Evolutionary conservation across 1,140 invertebrate species (phyloP), one percentile per base, ranked within the genome.

Genomic region (Drosophila arawakana): DNA sequence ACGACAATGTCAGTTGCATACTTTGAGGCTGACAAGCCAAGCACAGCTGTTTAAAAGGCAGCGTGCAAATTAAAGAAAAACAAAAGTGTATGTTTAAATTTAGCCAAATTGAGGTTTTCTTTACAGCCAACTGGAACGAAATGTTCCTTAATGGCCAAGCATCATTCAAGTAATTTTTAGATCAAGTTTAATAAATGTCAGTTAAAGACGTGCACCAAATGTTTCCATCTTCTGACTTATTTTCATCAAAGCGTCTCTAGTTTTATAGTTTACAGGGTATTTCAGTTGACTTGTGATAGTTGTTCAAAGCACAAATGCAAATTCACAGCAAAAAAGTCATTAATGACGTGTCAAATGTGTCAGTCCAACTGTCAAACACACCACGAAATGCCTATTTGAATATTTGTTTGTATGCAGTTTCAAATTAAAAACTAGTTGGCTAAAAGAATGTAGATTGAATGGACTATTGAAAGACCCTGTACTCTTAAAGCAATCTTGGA

Each of bases 321-420:
- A 60, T 60, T 8, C 49, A 37, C 2, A 13, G 15, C 30, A 15
- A 58, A 43, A 50, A 9, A 43, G 30, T 60, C 47, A 67, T 75
- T 81, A 71, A 71, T 47, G 11, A 43, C 47, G 49, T 81, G 70
- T 67, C 79, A 78, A 81, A 75, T 70, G 47, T 76, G 73, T 80
- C 77, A 57, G 55, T 15, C 59, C 25, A 67, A 47, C 41, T 67
- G 78, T 62, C 76, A 41, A 34, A 41, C 9, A n/a, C 30, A 8
- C 10, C 25, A 30, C 34, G 6, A 3, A n/a, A 13, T 62, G 15
- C 10, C 11, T 25, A 25, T 30, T 30, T 50, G 3, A 25, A 15
- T 35, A 43, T 7, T 5, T 44, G 13, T 57, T 13, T 46, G 41
- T 59, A 25, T 46, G 34, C 44, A 21, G 15, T 15, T 15, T 15